Evolutionary conservation across 2,888 invertebrate genomes (phyloP).

Genomic region (Bedellia somnulentella): DNA sequence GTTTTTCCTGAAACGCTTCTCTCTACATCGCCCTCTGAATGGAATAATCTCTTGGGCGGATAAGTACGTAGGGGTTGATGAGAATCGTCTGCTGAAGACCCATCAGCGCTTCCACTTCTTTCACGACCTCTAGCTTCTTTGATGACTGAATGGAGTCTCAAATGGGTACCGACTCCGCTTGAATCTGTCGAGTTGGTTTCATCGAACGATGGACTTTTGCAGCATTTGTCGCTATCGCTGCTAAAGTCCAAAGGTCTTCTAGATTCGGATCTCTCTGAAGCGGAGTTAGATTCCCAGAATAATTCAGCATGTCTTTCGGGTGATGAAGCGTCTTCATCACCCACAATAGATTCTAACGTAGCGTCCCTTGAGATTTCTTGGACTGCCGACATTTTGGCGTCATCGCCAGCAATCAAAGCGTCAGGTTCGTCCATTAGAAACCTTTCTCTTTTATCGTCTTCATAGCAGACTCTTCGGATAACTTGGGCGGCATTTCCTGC

Average conservation of each 20-base stretch:
- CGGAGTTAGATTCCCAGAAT: slow-evolving; percentile 49
- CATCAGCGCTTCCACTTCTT: slow-evolving; percentile 27
- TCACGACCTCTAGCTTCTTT: slow-evolving; percentile 36
- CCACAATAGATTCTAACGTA: slow-evolving; percentile 24
- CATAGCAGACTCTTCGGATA: slow-evolving; percentile 39
- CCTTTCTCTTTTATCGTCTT: slow-evolving; percentile 25
- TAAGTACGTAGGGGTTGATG: slow-evolving; percentile 42
- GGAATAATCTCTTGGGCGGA: slow-evolving; percentile 28
- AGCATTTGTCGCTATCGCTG: slow-evolving; percentile 51
- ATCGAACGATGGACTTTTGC: slow-evolving; percentile 43
- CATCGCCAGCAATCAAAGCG: slow-evolving; percentile 26
- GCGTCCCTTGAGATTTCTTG: slow-evolving; percentile 34
- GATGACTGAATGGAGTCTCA: slow-evolving; percentile 49
- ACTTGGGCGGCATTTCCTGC: slow-evolving; percentile 43
- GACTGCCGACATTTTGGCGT: slow-evolving; percentile 27
- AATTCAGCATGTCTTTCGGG: slow-evolving; percentile 40
- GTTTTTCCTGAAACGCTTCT: slow-evolving; percentile 44
- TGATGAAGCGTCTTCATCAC: slow-evolving; percentile 30
- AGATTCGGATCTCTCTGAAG: slow-evolving; percentile 33
- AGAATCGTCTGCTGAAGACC: slow-evolving; percentile 29
- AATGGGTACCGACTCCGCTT: slow-evolving; percentile 31
- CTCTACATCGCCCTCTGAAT: slow-evolving; percentile 24
- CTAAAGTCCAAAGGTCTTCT: slow-evolving; percentile 37
- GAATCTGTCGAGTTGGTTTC: slow-evolving; percentile 47
- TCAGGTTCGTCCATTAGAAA: slow-evolving; percentile 32